phyloP scores from a whole-genome alignment of 1,140 invertebrate genomes.

The Lordiphosa clarofinis region DNA sequence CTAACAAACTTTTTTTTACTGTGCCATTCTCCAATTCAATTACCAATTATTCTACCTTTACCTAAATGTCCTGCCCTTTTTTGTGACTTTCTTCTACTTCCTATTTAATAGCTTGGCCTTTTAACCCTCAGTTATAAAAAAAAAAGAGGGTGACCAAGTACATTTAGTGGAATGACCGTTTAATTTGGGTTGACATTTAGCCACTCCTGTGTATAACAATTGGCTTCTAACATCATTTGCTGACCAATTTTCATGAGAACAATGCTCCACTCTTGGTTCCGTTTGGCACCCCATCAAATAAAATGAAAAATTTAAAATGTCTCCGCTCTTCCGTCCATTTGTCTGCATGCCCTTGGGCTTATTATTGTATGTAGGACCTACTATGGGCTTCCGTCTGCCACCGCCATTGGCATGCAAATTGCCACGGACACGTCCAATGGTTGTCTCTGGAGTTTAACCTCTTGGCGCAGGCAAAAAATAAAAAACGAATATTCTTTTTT shows the following conservation, averaged over 20 bases:
- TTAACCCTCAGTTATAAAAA: constrained; percentile 9
- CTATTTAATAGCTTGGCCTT: no score
- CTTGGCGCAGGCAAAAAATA: constrained; percentile 43
- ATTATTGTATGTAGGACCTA: constrained; percentile 54
- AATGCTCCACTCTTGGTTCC: background rate
- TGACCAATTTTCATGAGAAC: constrained; percentile 25
- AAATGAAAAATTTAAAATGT: constrained; percentile 68
- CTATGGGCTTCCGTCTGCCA: constrained; percentile 1
- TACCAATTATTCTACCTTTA: no score
- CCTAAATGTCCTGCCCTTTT: no score
- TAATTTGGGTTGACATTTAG: constrained; percentile 38
- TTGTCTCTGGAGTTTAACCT: constrained; percentile 71
- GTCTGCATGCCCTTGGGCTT: constrained; percentile 72
- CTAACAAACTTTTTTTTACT: no score
- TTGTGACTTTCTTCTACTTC: no score
- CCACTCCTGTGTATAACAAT: constrained; percentile 46
- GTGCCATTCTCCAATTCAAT: no score
- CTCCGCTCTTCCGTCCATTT: constrained; percentile 17
- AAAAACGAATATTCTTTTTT: constrained; percentile 25
- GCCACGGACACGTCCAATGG: constrained; percentile 42
- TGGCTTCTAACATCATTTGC: constrained; percentile 38
- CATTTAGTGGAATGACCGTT: constrained; percentile 25
- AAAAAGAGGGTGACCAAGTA: constrained; percentile 19
- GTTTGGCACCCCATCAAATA: constrained; percentile 38
- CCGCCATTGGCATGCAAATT: constrained; percentile 45